Percentiles rank a stretch among this genome's conserved stretches.
These are phyloP conservation scores for Dicrurus megarhynchus DNA, from an alignment of 2,113 vertebrate species.

Conservation along the genomic window DNA sequence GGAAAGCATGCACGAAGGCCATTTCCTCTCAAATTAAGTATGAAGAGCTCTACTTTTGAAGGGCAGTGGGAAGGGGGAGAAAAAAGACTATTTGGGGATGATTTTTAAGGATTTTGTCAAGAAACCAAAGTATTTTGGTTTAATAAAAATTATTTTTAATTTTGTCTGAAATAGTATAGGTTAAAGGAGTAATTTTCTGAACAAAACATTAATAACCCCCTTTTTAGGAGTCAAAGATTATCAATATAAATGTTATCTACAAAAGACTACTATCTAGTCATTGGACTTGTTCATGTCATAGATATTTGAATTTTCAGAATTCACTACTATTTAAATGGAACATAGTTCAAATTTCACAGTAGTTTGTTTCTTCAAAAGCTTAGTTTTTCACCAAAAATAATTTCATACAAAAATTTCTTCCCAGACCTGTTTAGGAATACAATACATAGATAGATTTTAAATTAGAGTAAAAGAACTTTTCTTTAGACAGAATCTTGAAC, in stretches of 20 bases:
- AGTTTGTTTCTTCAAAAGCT: neutral
- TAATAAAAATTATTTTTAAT: neutral
- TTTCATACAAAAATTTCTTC: neutral
- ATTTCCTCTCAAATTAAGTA: neutral
- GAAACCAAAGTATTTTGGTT: neutral
- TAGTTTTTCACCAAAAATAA: neutral
- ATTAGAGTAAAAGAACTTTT: neutral
- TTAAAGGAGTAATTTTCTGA: neutral
- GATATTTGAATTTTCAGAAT: neutral
- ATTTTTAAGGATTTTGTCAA: neutral
- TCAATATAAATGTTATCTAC: neutral
- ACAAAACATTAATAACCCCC: neutral
- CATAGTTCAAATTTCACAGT: neutral
- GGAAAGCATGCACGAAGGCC: neutral
- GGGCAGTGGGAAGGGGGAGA: neutral
- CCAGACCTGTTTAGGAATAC: neutral
- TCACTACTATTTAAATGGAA: neutral
- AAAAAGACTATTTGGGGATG: neutral
- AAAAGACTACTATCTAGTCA: neutral
- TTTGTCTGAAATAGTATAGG: neutral
- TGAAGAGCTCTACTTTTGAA: neutral
- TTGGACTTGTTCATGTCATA: neutral
- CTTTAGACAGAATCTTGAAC: neutral
- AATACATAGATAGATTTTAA: neutral
- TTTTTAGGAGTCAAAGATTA: neutral